phyloP scores from a whole-genome alignment of 2,888 invertebrate species.

The Diloba caeruleocephala region DNA sequence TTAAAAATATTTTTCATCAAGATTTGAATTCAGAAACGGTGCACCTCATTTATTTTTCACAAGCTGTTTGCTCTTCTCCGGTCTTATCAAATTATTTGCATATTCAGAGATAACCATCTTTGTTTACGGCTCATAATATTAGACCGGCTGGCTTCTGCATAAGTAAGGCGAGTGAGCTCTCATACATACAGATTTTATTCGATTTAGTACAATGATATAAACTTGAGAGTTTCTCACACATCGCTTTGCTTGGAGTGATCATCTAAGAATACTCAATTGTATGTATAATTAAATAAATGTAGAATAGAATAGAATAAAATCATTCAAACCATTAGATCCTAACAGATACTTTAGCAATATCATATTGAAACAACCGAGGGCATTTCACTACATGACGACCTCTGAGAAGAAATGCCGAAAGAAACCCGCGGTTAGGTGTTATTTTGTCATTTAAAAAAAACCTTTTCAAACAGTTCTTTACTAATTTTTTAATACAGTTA shows the following conservation, averaged over 20 bases:
- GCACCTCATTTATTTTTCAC: constrained; percentile 16
- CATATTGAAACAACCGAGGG: too few species aligned
- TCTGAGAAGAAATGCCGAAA: too few species aligned
- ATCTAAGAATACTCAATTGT: too few species aligned
- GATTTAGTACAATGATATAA: constrained; percentile 20
- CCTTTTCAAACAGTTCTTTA: too few species aligned
- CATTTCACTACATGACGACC: too few species aligned
- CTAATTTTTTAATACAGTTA: too few species aligned
- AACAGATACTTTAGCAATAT: too few species aligned
- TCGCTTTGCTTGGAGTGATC: constrained; percentile 3
- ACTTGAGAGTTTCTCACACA: not conserved
- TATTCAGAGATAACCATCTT: constrained; percentile 63
- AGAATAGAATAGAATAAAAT: too few species aligned
- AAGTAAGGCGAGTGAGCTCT: constrained; percentile 18
- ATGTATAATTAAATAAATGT: too few species aligned
- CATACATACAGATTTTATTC: constrained; percentile 20
- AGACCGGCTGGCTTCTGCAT: constrained; percentile 36
- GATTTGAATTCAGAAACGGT: constrained; percentile 22
- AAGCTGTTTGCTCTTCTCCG: constrained; percentile 28
- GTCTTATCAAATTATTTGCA: constrained; percentile 57
- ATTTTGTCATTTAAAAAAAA: too few species aligned
- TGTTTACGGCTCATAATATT: constrained; percentile 59
- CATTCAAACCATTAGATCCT: too few species aligned
- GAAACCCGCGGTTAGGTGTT: too few species aligned
- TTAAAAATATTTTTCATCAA: constrained; percentile 1